A percentile compares a stretch with the other conserved stretches of the same genome.
Conservation (phyloP, 1,140 invertebrate genomes). For the Arion vulgaris region DNA sequence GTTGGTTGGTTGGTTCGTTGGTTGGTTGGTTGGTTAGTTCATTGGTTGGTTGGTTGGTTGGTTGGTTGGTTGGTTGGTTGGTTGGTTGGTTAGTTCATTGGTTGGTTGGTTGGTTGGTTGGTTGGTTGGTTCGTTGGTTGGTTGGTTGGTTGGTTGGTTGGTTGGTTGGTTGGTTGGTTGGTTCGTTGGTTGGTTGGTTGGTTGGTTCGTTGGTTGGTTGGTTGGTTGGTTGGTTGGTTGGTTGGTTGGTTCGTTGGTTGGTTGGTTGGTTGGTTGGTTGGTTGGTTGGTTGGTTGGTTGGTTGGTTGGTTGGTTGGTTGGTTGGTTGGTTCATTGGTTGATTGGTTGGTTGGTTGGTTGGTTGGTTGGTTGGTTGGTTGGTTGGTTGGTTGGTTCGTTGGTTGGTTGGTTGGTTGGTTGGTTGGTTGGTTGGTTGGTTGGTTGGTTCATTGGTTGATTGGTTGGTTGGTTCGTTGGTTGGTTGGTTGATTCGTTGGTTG, state of each 20-base stretch:
- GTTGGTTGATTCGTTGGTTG: too few relatives aligned
- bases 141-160: not conserved
- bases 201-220: not conserved
- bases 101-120: not conserved
- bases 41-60: too few relatives aligned
- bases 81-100: too few relatives aligned
- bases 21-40: too few relatives aligned
- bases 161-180: not conserved
- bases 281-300: constrained; percentile 2
- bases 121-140: not conserved
- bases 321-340: not conserved
- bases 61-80: too few relatives aligned
- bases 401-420: constrained; percentile 3
- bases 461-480: too few relatives aligned
- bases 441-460: too few relatives aligned
- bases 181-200: not conserved
- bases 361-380: not conserved
- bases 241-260: not conserved
- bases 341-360: not conserved
- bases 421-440: not conserved
- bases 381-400: not conserved
- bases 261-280: not conserved
- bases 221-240: not conserved
- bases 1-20: too few relatives aligned
- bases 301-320: constrained; percentile 2